phyloP scores from a whole-genome alignment of 2,888 invertebrate genomes.

The Zhuqinia jingwanae region DNA sequence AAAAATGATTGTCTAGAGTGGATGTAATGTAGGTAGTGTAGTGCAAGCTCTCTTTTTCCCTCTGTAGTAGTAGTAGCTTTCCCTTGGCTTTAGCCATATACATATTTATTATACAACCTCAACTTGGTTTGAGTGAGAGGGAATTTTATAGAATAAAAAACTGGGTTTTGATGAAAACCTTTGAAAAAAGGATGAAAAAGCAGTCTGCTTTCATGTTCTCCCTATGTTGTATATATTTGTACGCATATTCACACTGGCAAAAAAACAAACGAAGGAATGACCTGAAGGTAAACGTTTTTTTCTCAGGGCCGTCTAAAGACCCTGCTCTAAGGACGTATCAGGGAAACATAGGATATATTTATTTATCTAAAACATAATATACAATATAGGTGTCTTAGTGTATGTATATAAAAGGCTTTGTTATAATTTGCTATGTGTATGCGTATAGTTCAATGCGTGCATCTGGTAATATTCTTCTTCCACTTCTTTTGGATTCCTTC shows the following conservation, averaged over 20 bases:
- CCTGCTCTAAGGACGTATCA: slow-evolving; percentile 21
- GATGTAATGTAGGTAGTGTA: too few relatives aligned
- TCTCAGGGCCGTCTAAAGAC: slow-evolving; percentile 48
- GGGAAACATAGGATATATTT: too few relatives aligned
- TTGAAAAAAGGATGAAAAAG: slow-evolving; percentile 4
- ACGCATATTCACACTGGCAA: slow-evolving; percentile 40
- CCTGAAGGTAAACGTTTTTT: slow-evolving; percentile 62
- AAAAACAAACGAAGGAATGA: slow-evolving; percentile 69
- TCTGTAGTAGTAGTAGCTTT: slow-evolving; percentile 6
- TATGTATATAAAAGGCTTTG: too few relatives aligned
- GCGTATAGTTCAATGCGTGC: slow-evolving; percentile 44
- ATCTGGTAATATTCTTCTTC: slow-evolving; percentile 55
- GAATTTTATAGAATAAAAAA: background rate
- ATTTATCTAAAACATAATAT: too few relatives aligned
- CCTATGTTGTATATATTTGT: slow-evolving; percentile 3
- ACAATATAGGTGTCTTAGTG: background rate
- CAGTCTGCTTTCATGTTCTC: background rate
- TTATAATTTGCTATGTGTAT: background rate
- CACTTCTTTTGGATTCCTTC: slow-evolving; percentile 65
- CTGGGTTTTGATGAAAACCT: slow-evolving; percentile 20
- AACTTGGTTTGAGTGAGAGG: background rate
- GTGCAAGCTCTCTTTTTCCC: background rate
- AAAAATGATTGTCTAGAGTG: slow-evolving; percentile 46
- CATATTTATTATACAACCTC: slow-evolving; percentile 23
- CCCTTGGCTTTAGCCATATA: slow-evolving; percentile 11